Evolutionary conservation across 2,888 invertebrate species (phyloP), one percentile per base, ranked within the genome.

Genomic region (Nebria salina): DNA sequence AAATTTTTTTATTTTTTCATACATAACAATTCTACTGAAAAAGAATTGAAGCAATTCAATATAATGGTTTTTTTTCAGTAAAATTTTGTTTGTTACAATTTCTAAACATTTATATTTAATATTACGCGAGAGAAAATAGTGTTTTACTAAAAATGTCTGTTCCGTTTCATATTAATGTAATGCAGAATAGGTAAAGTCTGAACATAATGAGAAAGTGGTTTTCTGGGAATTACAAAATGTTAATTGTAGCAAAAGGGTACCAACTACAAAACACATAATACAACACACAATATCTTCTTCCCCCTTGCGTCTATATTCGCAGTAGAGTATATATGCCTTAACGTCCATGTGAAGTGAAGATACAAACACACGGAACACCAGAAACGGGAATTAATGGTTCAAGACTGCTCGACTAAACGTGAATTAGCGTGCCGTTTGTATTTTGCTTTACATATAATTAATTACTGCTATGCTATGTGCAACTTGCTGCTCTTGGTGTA

Each of bases 391-490:
- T 81, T 81, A 81, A 81, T 81, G 80, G 80, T 81, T 81, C 80
- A 81, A 81, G 80, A 80, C 80, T 75, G 80, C 75, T 75, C 75
- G 76, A 72, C 80, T 81, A 81, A 81, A 81, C 80, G 80, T 75
- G 80, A 81, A 81, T 80, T 75, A 81, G 75, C 80, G 80, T 79
- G 74, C 70, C 76, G 80, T 81, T 81, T 81, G 80, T 81, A 81
- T 81, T 79, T 81, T 81, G 80, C 80, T 75, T 81, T 75, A 81
- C 79, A 79, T 79, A 79, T 79, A 79, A 79, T 79, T 79, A 79
- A 79, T 79, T 79, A 79, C 75, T 54, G 54, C 54, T 54, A 54
- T 54, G 54, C 54, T 54, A 13, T 54, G 54, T 54, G 54, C 54
- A 11, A 54, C 54, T 70, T 15, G 3, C 70, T 15, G 15, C 73